Evolutionary conservation across 2,888 invertebrate genomes (phyloP), one percentile per base, ranked within the genome.

Genomic region (Eupsilia transversa): DNA sequence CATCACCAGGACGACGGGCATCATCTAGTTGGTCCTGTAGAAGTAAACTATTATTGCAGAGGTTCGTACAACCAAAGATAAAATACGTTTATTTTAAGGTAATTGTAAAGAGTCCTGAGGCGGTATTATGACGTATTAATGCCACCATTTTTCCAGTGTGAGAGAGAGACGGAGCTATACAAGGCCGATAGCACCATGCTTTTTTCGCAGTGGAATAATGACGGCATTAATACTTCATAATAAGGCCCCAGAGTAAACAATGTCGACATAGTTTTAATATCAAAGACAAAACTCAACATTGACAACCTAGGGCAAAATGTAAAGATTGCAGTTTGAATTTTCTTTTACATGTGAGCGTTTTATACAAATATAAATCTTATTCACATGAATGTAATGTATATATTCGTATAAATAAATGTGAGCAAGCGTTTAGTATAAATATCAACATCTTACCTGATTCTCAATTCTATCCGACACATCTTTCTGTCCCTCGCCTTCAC

Each of bases 381-480:
- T 63, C 12, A 2, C 0, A 63, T 6, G 12, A 3, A 0, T 0
- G 1, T 43, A 41, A 27, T 30, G 12, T 30, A 43, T 3, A 41
- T 7, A 7, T 23, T 63, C 27, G 7, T 41, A 20, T 27, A 41
- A 12, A 27, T 0, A 6, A 63, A 27, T 41, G 20, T 2, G 6
- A 23, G 27, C 12, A 63, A 63, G 12, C 3, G 10, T 63, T 20
- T 20, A 20, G 41, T 27, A 20, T 20, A 27, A 43, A 63, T 43
- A 41, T 27, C 27, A 61, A 61, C 20, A 41, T 27, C 49, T 63
- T 87, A 96, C 96, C 93, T 96, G 96, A 86, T 96, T 95, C 86
- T 98, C 98, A 69, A 99, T 98, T 90, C 97, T 97, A 77, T 99
- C 99, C 0, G 99, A 99, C 41, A 99, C 99, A 93, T 99, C 99